Base-by-base conservation (phyloP, 92 coral and sea anemone species). In the Porites divaricata region DNA sequence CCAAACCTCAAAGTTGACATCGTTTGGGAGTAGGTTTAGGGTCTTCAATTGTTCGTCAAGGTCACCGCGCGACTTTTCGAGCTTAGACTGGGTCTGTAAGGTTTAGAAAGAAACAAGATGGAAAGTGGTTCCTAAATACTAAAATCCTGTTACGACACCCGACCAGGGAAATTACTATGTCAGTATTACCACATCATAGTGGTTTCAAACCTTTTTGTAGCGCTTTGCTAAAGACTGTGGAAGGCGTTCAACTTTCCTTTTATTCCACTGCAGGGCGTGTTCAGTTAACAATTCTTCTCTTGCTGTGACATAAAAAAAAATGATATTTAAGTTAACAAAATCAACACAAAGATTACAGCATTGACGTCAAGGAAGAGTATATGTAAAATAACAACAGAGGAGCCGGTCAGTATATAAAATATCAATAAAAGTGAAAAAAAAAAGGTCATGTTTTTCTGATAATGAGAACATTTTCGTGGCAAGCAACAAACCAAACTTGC, bases 251-350 rank as follows among this genome's bases (percentile, higher is more conserved):
- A 92, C 71, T 57, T 92, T 92, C 21, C 75, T 81, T 48, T 69
- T 57, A 48, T 92, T 89, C 95, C 95, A 92, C 22, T 59, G 57
- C 3, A 89, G 63, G 3, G 95, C 95, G 77, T 88, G 92, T 63
- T 91, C 95, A 22, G 95, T 91, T 4, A 88, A 70, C 79, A 92
- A 50, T 57, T 92, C 95, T 73, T 92, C 95, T 9, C 95, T 54
- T 14, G 86, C 92, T 92, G 59, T 22, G 14, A 56, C 59, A 25
- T 11, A 75, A 5, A 28, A 64, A 58, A n/a, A 15, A 17, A 62
- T 54, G 24, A 57, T 23, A 1, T 15, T 58, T 26, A 59, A 22
- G 26, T 24, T 56, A 48, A 19, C 19, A 50, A 16, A 1, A n/a
- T n/a, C n/a, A n/a, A 50, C 23, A 45, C 12, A 17, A 8, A 17